phyloP scores from a whole-genome alignment of 2,797 vertebrate genomes.

The Enteromius thamalakanensis region DNA sequence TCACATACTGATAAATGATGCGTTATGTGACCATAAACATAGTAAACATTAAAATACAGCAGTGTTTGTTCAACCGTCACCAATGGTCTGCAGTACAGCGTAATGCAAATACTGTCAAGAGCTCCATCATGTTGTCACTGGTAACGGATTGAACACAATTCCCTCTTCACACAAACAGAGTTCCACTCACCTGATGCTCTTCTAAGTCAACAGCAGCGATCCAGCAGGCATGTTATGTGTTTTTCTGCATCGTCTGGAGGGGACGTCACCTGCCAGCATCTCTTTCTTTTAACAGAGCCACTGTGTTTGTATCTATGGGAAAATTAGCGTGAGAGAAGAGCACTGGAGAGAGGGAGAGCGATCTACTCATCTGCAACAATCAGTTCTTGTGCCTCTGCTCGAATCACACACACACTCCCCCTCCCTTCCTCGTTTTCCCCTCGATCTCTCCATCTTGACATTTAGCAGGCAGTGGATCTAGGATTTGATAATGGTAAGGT shows the following conservation, averaged over 20 bases:
- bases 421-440: constrained; percentile 58
- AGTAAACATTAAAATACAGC: background rate
- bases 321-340: constrained; percentile 45
- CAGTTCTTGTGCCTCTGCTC: constrained; percentile 73
- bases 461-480: background rate
- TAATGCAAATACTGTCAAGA: constrained; percentile 10
- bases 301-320: constrained; percentile 58
- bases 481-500: background rate
- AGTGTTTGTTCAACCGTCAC: background rate
- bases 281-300: background rate
- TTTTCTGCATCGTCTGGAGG: background rate
- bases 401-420: constrained; percentile 61
- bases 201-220: constrained; percentile 47
- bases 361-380: constrained; percentile 70
- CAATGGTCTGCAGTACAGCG: background rate
- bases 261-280: background rate
- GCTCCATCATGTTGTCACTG: constrained; percentile 14
- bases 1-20: background rate
- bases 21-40: background rate
- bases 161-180: background rate
- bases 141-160: background rate
- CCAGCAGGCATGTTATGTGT: constrained; percentile 40
- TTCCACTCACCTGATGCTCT: constrained; percentile 74
- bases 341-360: constrained; percentile 38
- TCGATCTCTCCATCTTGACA: constrained; percentile 45